These are phyloP conservation scores for Brachynemurus nebulosus DNA, from an alignment of 2,888 invertebrate species.

Conservation along the genomic window DNA sequence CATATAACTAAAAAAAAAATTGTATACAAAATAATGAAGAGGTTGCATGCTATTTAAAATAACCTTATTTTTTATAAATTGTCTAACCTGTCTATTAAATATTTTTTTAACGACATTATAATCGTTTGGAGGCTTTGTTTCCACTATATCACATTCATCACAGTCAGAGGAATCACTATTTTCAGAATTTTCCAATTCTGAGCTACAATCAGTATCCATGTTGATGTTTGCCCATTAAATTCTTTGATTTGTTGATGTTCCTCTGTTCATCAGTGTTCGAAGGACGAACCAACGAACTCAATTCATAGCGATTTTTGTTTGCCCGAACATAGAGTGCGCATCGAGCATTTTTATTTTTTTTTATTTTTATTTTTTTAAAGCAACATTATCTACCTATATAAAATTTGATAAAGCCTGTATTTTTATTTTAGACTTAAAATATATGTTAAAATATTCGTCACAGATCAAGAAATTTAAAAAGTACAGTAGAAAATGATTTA, in stretches of 20 bases:
- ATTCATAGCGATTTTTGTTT: too few relatives aligned
- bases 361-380: too few relatives aligned
- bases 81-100: conserved; percentile 22
- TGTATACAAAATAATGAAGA: not conserved
- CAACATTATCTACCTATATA: too few relatives aligned
- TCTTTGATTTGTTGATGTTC: conserved; percentile 4
- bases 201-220: conserved; percentile 8
- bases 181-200: conserved; percentile 6
- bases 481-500: too few relatives aligned
- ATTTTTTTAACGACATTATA: conserved; percentile 20
- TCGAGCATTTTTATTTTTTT: too few relatives aligned
- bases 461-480: too few relatives aligned
- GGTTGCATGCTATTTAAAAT: not conserved
- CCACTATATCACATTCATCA: conserved; percentile 2
- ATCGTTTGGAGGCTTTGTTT: conserved; percentile 7
- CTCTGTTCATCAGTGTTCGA: not conserved
- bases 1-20: conserved; percentile 26
- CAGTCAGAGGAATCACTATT: not conserved
- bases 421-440: too few relatives aligned
- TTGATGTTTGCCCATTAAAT: conserved; percentile 4
- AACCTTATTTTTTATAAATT: conserved; percentile 1
- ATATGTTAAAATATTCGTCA: too few relatives aligned
- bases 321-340: too few relatives aligned
- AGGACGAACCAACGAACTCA: conserved; percentile 1
- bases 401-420: too few relatives aligned